Evolutionary conservation across 1,140 invertebrate species (phyloP).

Genomic region (Halesus radiatus): DNA sequence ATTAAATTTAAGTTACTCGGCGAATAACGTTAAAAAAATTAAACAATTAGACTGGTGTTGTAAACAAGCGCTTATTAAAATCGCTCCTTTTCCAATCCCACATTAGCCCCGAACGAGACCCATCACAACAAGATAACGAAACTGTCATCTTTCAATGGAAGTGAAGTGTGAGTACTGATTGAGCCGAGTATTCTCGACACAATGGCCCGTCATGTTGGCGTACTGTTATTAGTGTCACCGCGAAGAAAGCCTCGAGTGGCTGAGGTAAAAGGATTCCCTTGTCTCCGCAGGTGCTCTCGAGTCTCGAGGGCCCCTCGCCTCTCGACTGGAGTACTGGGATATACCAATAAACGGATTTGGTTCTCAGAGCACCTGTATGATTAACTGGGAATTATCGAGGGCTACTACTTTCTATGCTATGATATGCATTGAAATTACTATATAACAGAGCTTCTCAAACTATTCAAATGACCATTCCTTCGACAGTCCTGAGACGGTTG

Average conservation of each 20-base stretch:
- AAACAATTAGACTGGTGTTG: no score
- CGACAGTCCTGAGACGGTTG: no score
- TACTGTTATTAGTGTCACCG: constrained; percentile 52
- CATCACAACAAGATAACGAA: constrained; percentile 16
- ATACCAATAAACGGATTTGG: background rate
- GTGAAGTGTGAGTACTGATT: constrained; percentile 42
- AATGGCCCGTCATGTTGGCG: constrained; percentile 46
- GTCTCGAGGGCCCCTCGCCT: constrained; percentile 47
- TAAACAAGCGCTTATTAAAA: no score
- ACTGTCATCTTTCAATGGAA: constrained; percentile 31
- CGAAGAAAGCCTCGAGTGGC: constrained; percentile 52
- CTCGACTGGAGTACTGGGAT: constrained; percentile 2
- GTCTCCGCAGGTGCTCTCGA: constrained; percentile 44
- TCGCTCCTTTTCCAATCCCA: background rate
- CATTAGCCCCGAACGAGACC: background rate
- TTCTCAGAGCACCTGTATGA: constrained; percentile 1
- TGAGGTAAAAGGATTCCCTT: constrained; percentile 54
- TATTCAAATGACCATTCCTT: no score
- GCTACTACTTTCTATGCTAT: no score
- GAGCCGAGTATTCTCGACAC: constrained; percentile 43
- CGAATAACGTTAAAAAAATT: no score
- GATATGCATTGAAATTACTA: no score
- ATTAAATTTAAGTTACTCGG: no score
- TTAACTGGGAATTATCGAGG: background rate
- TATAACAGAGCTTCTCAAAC: no score